A percentile compares a stretch with the other conserved stretches of the same genome.
phyloP scores from a whole-genome alignment of 2,797 vertebrate species.

The Spinus pinus region DNA sequence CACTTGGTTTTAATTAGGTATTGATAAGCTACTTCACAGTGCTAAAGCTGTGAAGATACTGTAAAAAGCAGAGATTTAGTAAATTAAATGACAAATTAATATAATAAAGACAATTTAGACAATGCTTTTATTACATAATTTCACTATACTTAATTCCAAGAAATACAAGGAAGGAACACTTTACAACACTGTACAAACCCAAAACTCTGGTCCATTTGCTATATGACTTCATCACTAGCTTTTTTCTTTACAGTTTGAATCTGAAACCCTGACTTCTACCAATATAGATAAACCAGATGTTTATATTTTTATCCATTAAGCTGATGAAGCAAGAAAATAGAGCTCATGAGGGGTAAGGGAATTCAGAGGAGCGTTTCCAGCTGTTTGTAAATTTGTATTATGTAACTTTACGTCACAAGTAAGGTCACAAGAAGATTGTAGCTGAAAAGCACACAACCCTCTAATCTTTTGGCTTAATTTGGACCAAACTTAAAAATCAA shows the following conservation, averaged over 20 bases:
- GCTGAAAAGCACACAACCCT: neutral
- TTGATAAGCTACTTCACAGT: neutral
- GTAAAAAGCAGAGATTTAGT: neutral
- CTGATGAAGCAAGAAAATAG: neutral
- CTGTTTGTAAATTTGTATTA: constrained; percentile 5
- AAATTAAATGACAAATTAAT: neutral
- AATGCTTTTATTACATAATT: neutral
- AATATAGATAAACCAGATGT: neutral
- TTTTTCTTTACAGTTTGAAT: neutral
- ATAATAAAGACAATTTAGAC: neutral
- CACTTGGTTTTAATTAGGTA: neutral
- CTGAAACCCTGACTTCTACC: neutral
- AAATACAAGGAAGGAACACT: neutral
- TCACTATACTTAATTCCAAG: neutral
- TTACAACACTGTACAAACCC: neutral
- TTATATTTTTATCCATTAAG: neutral
- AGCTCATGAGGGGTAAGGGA: neutral
- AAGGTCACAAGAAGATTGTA: constrained; percentile 7
- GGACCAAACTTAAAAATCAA: neutral
- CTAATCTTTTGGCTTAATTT: constrained; percentile 34
- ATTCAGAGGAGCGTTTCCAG: neutral
- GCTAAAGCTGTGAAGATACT: neutral
- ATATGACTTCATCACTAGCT: neutral
- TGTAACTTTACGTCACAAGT: neutral
- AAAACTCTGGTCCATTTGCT: neutral